A percentile compares a stretch with the other conserved stretches of the same genome.
These are phyloP conservation scores for Cavia porcellus DNA, from an alignment of 2,113 vertebrate genomes.

Conservation along the genomic window DNA sequence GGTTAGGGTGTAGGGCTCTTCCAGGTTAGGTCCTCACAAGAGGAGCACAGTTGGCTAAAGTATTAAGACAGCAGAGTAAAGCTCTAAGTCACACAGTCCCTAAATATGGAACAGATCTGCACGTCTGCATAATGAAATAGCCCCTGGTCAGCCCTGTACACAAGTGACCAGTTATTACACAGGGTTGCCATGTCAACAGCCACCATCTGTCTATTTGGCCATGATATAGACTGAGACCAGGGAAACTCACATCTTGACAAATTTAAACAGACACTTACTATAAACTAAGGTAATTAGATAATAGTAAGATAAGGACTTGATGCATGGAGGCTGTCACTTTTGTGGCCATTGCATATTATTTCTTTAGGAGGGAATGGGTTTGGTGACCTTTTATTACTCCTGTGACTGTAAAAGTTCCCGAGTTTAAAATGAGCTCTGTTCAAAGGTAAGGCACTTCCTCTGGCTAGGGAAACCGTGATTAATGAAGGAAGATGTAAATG, in stretches of 20 bases:
- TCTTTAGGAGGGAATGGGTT: not conserved
- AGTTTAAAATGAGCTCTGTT: conserved; percentile 2
- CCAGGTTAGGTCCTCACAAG: not conserved
- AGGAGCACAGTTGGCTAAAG: not conserved
- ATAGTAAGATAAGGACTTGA: not conserved
- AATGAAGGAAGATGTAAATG: conserved; percentile 4
- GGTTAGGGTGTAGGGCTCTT: no score
- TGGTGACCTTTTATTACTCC: not conserved
- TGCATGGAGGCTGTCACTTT: not conserved
- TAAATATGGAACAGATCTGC: not conserved
- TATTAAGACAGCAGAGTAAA: not conserved
- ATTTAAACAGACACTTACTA: not conserved
- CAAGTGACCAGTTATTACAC: not conserved
- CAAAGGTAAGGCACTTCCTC: not conserved
- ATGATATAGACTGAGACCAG: not conserved
- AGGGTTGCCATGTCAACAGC: not conserved
- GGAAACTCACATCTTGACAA: not conserved
- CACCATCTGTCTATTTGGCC: not conserved
- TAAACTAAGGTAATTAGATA: conserved; percentile 18
- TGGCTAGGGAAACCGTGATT: not conserved
- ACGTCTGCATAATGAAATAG: not conserved
- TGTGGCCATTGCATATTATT: not conserved
- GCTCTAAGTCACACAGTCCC: not conserved
- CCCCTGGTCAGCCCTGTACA: not conserved
- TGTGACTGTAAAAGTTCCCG: not conserved